Percentiles rank a stretch among this genome's conserved stretches.
Evolutionary conservation across 2,113 vertebrate genomes (phyloP).

Genomic region (Tragulus kanchil): DNA sequence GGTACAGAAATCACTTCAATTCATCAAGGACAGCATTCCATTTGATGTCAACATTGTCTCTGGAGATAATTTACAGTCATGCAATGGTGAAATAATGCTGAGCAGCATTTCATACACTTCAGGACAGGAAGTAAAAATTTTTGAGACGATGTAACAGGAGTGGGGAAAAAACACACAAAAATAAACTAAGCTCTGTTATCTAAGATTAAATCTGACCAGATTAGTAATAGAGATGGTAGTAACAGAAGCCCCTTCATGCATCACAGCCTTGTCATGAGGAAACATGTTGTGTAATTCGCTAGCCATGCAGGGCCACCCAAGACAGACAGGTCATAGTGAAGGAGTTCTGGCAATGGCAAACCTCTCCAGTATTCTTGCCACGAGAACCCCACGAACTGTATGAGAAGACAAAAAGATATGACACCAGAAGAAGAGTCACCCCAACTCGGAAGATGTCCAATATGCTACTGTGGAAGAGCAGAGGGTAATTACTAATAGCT

Average conservation of each 20-base stretch:
- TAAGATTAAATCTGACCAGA: slow-evolving; percentile 37
- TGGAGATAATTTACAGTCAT: slow-evolving; percentile 40
- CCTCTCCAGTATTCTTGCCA: background rate
- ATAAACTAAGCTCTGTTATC: background rate
- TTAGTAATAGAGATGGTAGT: background rate
- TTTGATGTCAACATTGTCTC: slow-evolving; percentile 6
- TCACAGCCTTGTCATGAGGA: background rate
- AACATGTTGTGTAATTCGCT: background rate
- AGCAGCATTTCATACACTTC: slow-evolving; percentile 17
- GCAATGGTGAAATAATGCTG: background rate
- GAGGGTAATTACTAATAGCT: background rate
- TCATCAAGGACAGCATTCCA: background rate
- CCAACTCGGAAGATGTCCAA: background rate
- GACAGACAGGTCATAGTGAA: background rate
- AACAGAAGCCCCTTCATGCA: background rate
- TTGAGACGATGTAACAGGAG: background rate
- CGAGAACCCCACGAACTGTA: background rate
- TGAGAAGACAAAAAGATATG: background rate
- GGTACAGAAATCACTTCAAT: background rate
- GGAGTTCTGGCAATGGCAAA: background rate
- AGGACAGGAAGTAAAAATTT: slow-evolving; percentile 57
- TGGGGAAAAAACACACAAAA: background rate
- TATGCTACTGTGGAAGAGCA: background rate
- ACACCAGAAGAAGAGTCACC: background rate
- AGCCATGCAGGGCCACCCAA: background rate